Evolutionary conservation across 2,113 vertebrate genomes (phyloP).

Genomic region (Passer domesticus): DNA sequence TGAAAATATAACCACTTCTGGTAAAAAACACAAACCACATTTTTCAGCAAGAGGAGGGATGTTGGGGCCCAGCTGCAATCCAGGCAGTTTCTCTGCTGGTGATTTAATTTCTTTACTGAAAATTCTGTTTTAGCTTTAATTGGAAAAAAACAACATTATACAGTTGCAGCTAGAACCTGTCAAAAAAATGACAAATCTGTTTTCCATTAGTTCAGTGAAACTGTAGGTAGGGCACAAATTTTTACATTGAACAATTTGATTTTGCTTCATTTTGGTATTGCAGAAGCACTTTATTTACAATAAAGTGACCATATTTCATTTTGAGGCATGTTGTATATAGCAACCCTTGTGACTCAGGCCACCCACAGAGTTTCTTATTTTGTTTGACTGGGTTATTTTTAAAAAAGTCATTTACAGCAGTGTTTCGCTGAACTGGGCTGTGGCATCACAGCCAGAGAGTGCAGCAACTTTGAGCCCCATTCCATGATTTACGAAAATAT

Average conservation of each 20-base stretch:
- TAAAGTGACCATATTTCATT: neutral
- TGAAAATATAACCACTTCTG: neutral
- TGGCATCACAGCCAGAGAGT: slow-evolving; percentile 73
- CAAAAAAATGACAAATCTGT: neutral
- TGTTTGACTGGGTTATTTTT: slow-evolving; percentile 67
- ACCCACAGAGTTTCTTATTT: neutral
- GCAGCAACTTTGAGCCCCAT: slow-evolving; percentile 74
- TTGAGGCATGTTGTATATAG: neutral
- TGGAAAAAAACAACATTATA: neutral
- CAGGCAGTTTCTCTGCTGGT: neutral
- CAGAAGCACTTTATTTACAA: neutral
- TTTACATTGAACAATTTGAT: neutral
- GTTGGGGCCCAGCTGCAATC: neutral
- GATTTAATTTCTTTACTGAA: neutral
- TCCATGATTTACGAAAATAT: slow-evolving; percentile 79
- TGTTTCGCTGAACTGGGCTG: slow-evolving; percentile 71
- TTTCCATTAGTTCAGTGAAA: neutral
- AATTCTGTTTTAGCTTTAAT: neutral
- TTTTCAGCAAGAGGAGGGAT: neutral
- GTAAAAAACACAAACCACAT: neutral
- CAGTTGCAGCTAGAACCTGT: neutral
- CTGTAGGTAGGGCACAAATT: neutral
- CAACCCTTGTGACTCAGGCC: neutral
- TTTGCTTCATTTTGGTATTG: neutral
- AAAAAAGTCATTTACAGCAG: slow-evolving; percentile 63